Base-by-base conservation (phyloP, 2,888 invertebrate genomes). In the Pachliopta kotzebuea region DNA sequence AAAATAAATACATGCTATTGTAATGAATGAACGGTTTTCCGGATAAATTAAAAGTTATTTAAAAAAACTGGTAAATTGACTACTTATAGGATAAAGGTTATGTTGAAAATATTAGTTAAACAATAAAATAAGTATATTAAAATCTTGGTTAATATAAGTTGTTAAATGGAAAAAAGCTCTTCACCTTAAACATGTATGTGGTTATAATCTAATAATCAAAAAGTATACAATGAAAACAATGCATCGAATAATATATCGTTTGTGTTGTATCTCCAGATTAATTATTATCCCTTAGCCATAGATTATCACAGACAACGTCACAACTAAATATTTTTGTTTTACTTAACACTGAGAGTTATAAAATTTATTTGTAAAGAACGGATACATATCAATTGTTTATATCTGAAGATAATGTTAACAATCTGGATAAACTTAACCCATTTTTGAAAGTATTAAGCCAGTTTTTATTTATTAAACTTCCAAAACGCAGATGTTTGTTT, bases 1-100 rank as follows among this genome's bases (percentile, higher is more conserved):
- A 77, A 68, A 76, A 77, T 71, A 78, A 76, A 72, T 77, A 74
- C 80, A 81, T 80, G 72, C 69, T 73, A 69, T 68, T 70, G 67
- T 68, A 65, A 69, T 72, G 66, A 61, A 68, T n/a, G 70, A 71
- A 66, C 54, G 67, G 53, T 66, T 59, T 54, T 63, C 56, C 63
- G 68, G 65, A 66, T 61, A 67, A 69, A 66, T 66, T 60, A 62
- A 66, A 68, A 62, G 65, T 68, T 66, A 65, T 37, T 65, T 52
- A 50, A 37, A 45, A 53, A 63, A 63, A 64, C 59, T 67, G 63
- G 50, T 66, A 66, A 69, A 66, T 71, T 72, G 70, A 69, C 69
- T 73, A 71, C 69, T 73, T 71, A 76, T 74, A 78, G 75, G 73
- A 69, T 72, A 75, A 78, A 82, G 85, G 86, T 86, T 86, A 86